Evolutionary conservation across 2,113 vertebrate species (phyloP), one percentile per base, ranked within the genome.

Genomic region (Pao palembangensis): DNA sequence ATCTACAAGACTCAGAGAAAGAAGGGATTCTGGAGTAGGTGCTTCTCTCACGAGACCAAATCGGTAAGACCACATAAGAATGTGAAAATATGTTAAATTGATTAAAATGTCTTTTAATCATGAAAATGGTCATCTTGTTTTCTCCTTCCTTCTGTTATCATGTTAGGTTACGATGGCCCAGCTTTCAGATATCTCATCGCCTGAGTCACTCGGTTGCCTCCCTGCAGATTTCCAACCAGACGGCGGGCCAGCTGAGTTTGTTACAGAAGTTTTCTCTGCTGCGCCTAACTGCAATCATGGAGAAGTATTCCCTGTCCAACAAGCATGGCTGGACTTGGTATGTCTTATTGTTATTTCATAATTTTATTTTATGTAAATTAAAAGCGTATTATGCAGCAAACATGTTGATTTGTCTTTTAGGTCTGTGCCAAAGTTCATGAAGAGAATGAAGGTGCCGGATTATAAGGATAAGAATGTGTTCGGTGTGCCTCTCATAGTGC

Each of bases 401-500:
- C 0, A 68, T n/a, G n/a, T 43, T 55, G 15, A 28, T 16, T 47
- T 75, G 31, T 72, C 8, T n/a, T 55, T 62, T 64, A 99, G 97
- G 96, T 93, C 96, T 31, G 96, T 99, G 64, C 96, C 97, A 57
- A 99, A 96, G 88, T 99, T 99, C 78, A 99, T 99, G 94, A 98
- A 97, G 89, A 92, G 97, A 85, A 95, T 94, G 92, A 98, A 97
- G 86, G 95, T 96, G 61, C 97, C 96, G 14, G 96, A 99, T 83
- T 98, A 98, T 81, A 97, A 93, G 84, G 97, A 96, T 81, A 98
- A 96, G 87, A 93, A 93, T 3, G 95, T 98, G 69, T 99, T 99
- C 60, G 95, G 96, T 0, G 94, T 99, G n/a, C 97, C 97, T 49
- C 93, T 99, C 64, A 95, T 97, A 20, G 92, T 99, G 55, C 95